Conservation (phyloP, 2,888 invertebrate species). For the Acholoe squamosa region DNA sequence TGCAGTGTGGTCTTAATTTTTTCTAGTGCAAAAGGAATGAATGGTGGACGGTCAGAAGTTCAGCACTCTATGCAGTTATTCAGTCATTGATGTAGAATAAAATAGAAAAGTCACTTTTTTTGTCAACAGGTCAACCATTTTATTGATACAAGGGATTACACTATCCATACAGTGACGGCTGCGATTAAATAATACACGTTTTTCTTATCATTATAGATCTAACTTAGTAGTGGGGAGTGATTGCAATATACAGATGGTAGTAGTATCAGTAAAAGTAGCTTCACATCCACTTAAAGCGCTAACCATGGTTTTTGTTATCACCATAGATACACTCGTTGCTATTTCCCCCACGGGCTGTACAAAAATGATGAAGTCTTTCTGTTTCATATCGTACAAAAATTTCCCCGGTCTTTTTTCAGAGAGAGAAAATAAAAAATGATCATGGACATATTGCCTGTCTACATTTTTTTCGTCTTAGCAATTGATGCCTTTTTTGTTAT, state of each 20-base stretch:
- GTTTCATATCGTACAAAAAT: background rate
- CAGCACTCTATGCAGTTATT: no score
- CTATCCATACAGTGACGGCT: slow-evolving; percentile 65
- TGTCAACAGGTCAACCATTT: slow-evolving; percentile 65
- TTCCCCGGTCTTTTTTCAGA: slow-evolving; percentile 34
- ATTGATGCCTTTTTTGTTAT: background rate
- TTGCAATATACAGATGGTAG: slow-evolving; percentile 59
- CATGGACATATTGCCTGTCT: slow-evolving; percentile 57
- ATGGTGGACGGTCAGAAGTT: no score
- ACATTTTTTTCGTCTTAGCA: slow-evolving; percentile 42
- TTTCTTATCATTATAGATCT: no score
- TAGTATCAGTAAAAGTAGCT: no score
- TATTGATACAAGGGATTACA: slow-evolving; percentile 66
- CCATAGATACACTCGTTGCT: background rate
- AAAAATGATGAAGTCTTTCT: slow-evolving; percentile 30
- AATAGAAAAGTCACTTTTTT: slow-evolving; percentile 7
- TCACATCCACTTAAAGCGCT: background rate
- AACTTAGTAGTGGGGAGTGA: slow-evolving; percentile 56
- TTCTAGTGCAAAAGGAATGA: no score
- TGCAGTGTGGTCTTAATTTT: no score
- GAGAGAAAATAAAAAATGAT: slow-evolving; percentile 41
- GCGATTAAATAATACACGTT: slow-evolving; percentile 36
- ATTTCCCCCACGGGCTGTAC: slow-evolving; percentile 29
- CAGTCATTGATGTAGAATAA: no score
- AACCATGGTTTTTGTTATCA: background rate